A percentile compares a stretch with the other conserved stretches of the same genome.
Evolutionary conservation across 2,113 vertebrate genomes (phyloP).

Genomic region (Elephas maximus): DNA sequence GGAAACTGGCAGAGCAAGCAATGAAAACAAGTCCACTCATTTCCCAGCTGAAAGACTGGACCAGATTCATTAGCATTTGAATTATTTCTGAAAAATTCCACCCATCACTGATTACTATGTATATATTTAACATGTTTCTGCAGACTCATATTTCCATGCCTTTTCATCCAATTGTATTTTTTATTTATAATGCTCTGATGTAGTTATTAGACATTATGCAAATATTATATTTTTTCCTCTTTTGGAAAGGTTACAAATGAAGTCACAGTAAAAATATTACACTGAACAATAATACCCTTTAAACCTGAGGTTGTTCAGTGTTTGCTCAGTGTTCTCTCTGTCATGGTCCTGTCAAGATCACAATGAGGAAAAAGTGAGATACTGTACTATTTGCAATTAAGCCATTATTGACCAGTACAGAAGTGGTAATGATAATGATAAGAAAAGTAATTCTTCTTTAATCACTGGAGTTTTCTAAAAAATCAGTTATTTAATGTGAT

Average conservation of each 20-base stretch:
- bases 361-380: neutral
- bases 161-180: slow-evolving; percentile 68
- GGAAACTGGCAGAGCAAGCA: slow-evolving; percentile 67
- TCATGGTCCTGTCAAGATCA: neutral
- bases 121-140: slow-evolving; percentile 55
- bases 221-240: slow-evolving; percentile 1
- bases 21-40: slow-evolving; percentile 65
- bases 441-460: neutral
- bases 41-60: slow-evolving; percentile 73
- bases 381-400: neutral
- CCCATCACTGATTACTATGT: slow-evolving; percentile 54
- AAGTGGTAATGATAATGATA: neutral
- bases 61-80: slow-evolving; percentile 72
- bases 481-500: neutral
- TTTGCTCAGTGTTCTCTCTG: neutral
- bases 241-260: slow-evolving; percentile 35
- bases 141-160: neutral
- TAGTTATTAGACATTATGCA: slow-evolving; percentile 5
- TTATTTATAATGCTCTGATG: slow-evolving; percentile 51
- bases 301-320: neutral
- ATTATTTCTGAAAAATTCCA: slow-evolving; percentile 70
- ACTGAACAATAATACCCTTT: neutral
- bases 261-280: neutral
- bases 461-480: neutral
- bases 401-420: neutral